phyloP scores from a whole-genome alignment of 2,888 invertebrate species.

The Eupithecia insigniata region DNA sequence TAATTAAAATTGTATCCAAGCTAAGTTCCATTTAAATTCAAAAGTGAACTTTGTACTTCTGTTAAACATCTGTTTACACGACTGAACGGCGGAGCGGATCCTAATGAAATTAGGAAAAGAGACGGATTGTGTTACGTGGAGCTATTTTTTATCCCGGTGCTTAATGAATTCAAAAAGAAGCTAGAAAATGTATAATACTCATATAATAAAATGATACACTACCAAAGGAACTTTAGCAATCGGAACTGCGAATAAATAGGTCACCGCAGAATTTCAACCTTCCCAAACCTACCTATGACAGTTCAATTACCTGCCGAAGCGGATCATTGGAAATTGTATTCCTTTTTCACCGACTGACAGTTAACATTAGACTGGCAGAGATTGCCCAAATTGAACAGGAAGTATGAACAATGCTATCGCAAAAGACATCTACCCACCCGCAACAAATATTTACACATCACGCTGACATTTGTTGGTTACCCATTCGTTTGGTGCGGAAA shows the following conservation, averaged over 20 bases:
- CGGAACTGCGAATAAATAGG: neutral
- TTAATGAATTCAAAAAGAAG: neutral
- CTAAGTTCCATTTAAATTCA: neutral
- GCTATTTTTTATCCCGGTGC: neutral
- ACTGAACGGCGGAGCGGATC: neutral
- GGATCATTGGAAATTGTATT: conserved; percentile 5
- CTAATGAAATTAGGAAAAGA: neutral
- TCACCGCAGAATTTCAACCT: neutral
- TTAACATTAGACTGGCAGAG: conserved; percentile 4
- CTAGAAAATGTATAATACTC: neutral
- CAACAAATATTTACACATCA: conserved; percentile 14
- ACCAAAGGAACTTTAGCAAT: neutral
- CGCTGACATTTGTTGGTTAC: conserved; percentile 6
- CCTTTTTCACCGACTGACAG: conserved; percentile 7
- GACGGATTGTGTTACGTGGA: neutral
- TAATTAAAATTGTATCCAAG: conserved; percentile 4
- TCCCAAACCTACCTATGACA: conserved; percentile 3
- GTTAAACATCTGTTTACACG: neutral
- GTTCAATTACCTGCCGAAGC: conserved; percentile 12
- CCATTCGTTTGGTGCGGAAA: conserved; percentile 11
- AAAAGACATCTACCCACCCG: conserved; percentile 7
- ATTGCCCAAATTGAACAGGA: conserved; percentile 11
- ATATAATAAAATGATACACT: neutral
- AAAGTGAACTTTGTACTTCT: neutral
- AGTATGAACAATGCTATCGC: conserved; percentile 11